Evolutionary conservation across 1,140 invertebrate species (phyloP).

Genomic region (Cylas formicarius): DNA sequence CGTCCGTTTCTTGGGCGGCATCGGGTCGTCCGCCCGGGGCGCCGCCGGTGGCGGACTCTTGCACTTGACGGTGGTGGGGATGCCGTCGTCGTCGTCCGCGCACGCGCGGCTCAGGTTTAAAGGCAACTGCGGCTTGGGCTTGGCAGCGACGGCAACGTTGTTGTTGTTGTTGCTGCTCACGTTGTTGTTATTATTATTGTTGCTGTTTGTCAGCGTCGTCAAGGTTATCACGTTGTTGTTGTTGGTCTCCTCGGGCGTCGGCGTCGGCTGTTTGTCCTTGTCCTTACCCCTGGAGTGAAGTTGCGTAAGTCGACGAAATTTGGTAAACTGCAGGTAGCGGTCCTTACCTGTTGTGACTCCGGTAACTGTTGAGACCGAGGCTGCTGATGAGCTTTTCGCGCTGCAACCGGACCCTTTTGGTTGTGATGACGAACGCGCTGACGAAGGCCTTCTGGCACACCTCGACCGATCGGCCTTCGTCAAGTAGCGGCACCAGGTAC

Average conservation of each 20-base stretch:
- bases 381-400: constrained; percentile 45
- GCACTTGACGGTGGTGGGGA: constrained; percentile 11
- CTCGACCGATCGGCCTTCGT: constrained; percentile 39
- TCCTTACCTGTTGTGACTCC: constrained; percentile 33
- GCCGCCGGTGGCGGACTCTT: constrained; percentile 9
- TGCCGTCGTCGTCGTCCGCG: constrained; percentile 12
- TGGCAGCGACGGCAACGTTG: constrained; percentile 8
- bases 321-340: too few relatives aligned
- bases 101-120: constrained; percentile 13
- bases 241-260: too few relatives aligned
- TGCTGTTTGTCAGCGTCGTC: constrained; percentile 1
- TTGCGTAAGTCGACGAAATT: too few relatives aligned
- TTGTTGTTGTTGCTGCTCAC: constrained; percentile 20
- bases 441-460: constrained; percentile 50
- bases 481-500: constrained; percentile 42
- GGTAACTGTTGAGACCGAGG: constrained; percentile 38
- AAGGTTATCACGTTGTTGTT: constrained; percentile 7
- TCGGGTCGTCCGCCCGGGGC: constrained; percentile 6
- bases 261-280: constrained; percentile 9
- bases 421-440: constrained; percentile 47
- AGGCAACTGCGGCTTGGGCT: constrained; percentile 15
- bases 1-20: constrained; percentile 10
- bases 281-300: too few relatives aligned
- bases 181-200: constrained; percentile 7
- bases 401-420: constrained; percentile 46